Conservation (phyloP, 2,888 invertebrate genomes). For the Drosophila mercatorum region DNA sequence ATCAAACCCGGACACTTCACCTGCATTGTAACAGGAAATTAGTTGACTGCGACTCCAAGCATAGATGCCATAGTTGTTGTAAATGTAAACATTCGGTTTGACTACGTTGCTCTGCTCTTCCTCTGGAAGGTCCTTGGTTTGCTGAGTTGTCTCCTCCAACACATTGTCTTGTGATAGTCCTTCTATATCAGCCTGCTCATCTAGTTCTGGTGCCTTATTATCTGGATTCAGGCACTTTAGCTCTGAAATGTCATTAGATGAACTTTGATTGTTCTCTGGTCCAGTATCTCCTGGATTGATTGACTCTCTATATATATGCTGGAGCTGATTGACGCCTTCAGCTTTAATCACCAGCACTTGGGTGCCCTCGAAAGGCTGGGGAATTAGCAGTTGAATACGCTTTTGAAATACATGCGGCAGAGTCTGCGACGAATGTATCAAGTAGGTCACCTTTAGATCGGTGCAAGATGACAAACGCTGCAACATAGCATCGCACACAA, state of each 20-base stretch:
- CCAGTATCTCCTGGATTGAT: neutral
- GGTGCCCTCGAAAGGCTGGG: neutral
- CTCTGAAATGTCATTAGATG: no score
- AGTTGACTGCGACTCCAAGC: constrained; percentile 19
- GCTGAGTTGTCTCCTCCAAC: neutral
- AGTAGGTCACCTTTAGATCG: constrained; percentile 13
- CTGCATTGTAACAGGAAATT: constrained; percentile 9
- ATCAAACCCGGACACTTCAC: neutral
- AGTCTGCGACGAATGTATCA: constrained; percentile 26
- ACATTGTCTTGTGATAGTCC: neutral
- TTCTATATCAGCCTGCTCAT: no score
- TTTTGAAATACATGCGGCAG: constrained; percentile 31
- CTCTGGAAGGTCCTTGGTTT: neutral
- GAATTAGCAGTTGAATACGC: constrained; percentile 18
- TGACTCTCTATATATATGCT: neutral
- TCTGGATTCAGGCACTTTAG: no score
- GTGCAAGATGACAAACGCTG: neutral
- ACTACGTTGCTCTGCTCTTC: neutral
- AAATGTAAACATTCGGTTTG: neutral
- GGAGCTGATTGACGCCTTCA: neutral
- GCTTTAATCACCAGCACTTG: constrained; percentile 18
- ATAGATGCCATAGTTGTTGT: constrained; percentile 20
- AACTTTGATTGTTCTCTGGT: neutral
- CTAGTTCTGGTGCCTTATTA: no score
- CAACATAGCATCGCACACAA: constrained; percentile 27